Evolutionary conservation across 2,888 invertebrate species (phyloP).

Genomic region (Philopedon plagiatum): DNA sequence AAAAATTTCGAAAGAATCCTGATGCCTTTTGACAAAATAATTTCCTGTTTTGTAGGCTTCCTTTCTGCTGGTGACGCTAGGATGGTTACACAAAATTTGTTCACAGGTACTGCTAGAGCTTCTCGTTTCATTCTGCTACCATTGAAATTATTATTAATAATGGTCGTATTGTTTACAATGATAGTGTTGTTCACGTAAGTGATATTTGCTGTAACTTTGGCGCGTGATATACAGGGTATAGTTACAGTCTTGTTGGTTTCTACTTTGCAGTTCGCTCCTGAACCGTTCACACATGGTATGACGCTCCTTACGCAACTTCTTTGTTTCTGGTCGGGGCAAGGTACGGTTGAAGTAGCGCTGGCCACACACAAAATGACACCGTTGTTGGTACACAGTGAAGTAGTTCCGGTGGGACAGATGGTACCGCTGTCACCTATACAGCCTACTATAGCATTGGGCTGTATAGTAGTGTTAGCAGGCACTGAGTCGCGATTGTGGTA

Average conservation of each 20-base stretch:
- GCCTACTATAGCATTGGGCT: slow-evolving; percentile 62
- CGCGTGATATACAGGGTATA: slow-evolving; percentile 63
- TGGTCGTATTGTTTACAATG: slow-evolving; percentile 49
- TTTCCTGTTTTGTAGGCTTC: slow-evolving; percentile 58
- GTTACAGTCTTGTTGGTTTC: slow-evolving; percentile 57
- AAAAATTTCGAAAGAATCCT: slow-evolving; percentile 56
- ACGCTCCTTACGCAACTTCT: slow-evolving; percentile 62
- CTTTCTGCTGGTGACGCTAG: slow-evolving; percentile 60
- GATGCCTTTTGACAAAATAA: slow-evolving; percentile 53
- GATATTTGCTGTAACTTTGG: slow-evolving; percentile 58
- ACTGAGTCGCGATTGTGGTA: slow-evolving; percentile 61
- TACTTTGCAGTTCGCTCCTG: slow-evolving; percentile 58
- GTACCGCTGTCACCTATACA: slow-evolving; percentile 63
- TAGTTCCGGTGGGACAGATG: slow-evolving; percentile 64
- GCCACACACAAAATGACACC: slow-evolving; percentile 67
- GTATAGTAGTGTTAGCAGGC: slow-evolving; percentile 60
- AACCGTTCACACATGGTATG: slow-evolving; percentile 63
- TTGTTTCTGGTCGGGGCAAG: slow-evolving; percentile 60
- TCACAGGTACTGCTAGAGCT: slow-evolving; percentile 41
- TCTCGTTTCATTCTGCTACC: slow-evolving; percentile 49
- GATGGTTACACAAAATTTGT: slow-evolving; percentile 62
- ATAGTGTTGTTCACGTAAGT: slow-evolving; percentile 58
- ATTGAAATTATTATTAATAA: slow-evolving; percentile 40
- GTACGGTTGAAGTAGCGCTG: slow-evolving; percentile 61
- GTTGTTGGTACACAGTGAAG: slow-evolving; percentile 64